Base-by-base conservation (phyloP, 2,797 vertebrate genomes). In the Lepilemur ruficaudatus region DNA sequence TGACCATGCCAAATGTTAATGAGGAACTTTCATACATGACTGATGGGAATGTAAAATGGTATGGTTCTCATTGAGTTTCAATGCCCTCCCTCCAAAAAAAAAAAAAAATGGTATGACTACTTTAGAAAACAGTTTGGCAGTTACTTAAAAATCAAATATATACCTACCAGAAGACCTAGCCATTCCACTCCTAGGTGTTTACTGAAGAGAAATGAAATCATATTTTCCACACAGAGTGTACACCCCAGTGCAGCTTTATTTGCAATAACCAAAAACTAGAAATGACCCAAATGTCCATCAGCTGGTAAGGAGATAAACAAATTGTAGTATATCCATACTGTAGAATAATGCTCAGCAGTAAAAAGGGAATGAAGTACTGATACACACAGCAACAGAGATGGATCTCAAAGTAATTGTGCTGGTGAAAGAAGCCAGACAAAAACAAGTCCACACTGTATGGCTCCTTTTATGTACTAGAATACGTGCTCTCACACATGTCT, bases 61-160 rank as follows among this genome's bases (percentile, higher is more conserved):
- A 32, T 32, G n/a, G 70, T 22, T 25, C 32, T 65, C 63, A n/a
- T 8, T 65, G 63, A 8, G 32, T 65, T 65, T n/a, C 15, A 65
- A 65, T 65, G 7, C 30, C 59, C 30, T 32, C 15, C 61, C 63
- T 15, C 63, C 13, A 18, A 17, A 65, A 65, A 65, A n/a, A 3
- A 65, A n/a, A 63, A n/a, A 25, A 93, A 84, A 22, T 91, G n/a
- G 13, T 70, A 43, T 17, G 30, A 76, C 14, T 25, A 50, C 50
- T 93, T 79, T 65, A 67, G 50, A 65, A 91, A 95, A 57, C 48
- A 79, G 43, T 87, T 83, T 75, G 28, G 28, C 61, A 75, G 35
- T 95, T 87, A 46, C 55, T 89, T 82, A 86, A 76, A 95, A 81
- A 73, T 81, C 43, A 94, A 38, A 69, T 35, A 59, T 59, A 65